Percentiles rank a stretch among this genome's conserved stretches.
Evolutionary conservation across 1,140 invertebrate species (phyloP).

Genomic region (Tetramorium simillimum): DNA sequence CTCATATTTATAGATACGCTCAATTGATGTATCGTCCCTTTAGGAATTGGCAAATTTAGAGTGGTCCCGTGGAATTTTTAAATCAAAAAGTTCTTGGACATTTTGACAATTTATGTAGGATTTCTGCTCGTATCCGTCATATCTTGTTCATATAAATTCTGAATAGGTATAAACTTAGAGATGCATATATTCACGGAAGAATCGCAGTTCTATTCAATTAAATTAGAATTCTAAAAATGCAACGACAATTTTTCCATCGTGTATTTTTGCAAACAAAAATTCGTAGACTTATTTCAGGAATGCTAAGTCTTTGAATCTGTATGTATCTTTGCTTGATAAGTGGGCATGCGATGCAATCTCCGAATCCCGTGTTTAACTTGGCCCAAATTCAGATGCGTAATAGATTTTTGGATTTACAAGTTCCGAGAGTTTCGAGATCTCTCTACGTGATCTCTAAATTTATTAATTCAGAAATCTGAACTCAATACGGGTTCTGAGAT

Average conservation of each 20-base stretch:
- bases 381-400: neutral
- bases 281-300: neutral
- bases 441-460: neutral
- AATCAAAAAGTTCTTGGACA: neutral
- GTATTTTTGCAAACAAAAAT: neutral
- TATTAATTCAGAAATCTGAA: neutral
- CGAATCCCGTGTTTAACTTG: neutral
- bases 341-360: too few relatives aligned
- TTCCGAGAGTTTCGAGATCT: neutral
- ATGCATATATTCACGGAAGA: neutral
- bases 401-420: neutral
- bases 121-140: neutral
- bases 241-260: neutral
- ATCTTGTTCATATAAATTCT: neutral
- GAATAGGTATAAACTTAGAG: too few relatives aligned
- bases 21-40: neutral
- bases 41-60: neutral
- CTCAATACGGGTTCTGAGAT: neutral
- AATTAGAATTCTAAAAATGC: neutral
- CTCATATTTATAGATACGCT: neutral
- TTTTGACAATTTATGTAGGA: too few relatives aligned
- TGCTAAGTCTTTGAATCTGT: neutral
- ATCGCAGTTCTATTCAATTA: neutral
- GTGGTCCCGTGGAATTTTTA: neutral
- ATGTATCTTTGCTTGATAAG: neutral